These are phyloP conservation scores for Romanomermis culicivorax DNA, from an alignment of 2,888 invertebrate genomes.

Conservation along the genomic window DNA sequence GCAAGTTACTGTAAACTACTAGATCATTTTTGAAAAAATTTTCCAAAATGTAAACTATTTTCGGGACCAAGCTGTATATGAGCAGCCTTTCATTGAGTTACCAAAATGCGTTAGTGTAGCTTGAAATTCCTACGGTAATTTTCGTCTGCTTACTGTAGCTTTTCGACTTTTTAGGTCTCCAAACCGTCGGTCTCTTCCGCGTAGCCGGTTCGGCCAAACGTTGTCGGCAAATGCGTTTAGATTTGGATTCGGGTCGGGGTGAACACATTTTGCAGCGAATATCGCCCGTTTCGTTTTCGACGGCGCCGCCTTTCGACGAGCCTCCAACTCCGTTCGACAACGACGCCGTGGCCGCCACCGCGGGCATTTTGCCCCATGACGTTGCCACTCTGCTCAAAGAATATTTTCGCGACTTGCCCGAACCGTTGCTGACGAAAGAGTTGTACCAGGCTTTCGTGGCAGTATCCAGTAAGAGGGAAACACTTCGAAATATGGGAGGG, in stretches of 20 bases:
- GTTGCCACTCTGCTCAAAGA: constrained; percentile 78
- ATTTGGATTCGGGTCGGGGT: constrained; percentile 14
- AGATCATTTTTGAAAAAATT: no score
- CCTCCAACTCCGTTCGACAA: constrained; percentile 12
- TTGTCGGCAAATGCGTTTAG: constrained; percentile 51
- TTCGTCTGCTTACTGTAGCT: no score
- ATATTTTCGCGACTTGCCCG: constrained; percentile 72
- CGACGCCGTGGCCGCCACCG: constrained; percentile 42
- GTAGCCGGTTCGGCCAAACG: constrained; percentile 77
- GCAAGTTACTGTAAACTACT: no score
- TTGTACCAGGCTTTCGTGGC: constrained; percentile 70
- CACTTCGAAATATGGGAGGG: constrained; percentile 12
- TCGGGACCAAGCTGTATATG: no score
- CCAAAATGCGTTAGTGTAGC: no score
- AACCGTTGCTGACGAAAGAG: constrained; percentile 66
- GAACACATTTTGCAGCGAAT: no score
- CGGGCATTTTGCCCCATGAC: no score
- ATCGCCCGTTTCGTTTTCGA: no score
- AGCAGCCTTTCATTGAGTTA: no score
- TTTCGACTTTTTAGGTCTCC: constrained; percentile 38
- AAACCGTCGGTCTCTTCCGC: constrained; percentile 68
- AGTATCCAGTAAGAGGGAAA: constrained; percentile 60
- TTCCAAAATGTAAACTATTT: no score
- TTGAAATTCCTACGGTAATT: no score
- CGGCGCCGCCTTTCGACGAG: no score